A percentile compares a stretch with the other conserved stretches of the same genome.
phyloP scores from a whole-genome alignment of 1,140 invertebrate species.

The Habropoda laboriosa region DNA sequence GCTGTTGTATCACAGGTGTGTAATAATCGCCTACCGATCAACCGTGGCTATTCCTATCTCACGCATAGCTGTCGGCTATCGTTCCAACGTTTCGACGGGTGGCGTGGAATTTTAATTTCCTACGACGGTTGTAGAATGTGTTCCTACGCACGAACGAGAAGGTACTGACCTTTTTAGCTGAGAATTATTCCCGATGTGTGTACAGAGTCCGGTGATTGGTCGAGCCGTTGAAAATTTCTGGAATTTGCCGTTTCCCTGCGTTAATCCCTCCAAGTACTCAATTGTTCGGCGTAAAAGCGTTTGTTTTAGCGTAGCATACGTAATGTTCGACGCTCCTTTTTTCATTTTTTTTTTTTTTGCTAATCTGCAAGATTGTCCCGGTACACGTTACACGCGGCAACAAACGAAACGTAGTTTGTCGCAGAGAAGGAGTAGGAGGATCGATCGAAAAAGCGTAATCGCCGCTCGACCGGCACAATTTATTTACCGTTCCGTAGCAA shows the following conservation, averaged over 20 bases:
- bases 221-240: background rate
- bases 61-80: background rate
- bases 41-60: background rate
- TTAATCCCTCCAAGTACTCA: slow-evolving; percentile 1
- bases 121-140: too few relatives aligned
- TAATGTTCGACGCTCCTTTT: background rate
- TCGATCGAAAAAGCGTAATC: background rate
- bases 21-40: too few relatives aligned
- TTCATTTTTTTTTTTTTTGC: background rate
- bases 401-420: background rate
- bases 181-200: background rate
- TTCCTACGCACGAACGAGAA: background rate
- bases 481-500: slow-evolving; percentile 5
- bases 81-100: background rate
- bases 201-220: background rate
- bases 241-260: background rate
- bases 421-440: background rate
- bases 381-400: too few relatives aligned
- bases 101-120: slow-evolving; percentile 5
- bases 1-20: background rate
- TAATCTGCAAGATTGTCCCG: background rate
- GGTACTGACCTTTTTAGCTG: background rate
- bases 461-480: background rate
- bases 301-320: background rate
- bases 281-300: background rate